phyloP scores from a whole-genome alignment of 2,888 invertebrate species.

The Heliconius sara region DNA sequence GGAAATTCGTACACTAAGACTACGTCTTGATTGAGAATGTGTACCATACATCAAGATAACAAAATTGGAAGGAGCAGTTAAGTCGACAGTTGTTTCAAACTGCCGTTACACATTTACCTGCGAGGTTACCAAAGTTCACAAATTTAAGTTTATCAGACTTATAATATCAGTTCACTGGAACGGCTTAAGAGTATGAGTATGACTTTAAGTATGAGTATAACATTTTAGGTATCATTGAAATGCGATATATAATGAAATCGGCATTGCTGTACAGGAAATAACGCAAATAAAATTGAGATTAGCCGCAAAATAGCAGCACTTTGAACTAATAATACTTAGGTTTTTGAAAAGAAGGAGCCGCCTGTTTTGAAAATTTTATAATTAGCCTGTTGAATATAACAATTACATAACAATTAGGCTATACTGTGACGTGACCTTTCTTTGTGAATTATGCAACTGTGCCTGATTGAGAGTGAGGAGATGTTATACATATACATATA shows the following conservation, averaged over 20 bases:
- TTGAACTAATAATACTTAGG: too few species aligned
- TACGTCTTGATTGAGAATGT: not conserved
- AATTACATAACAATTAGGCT: too few species aligned
- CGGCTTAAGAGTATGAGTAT: constrained; percentile 34
- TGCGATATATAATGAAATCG: not conserved
- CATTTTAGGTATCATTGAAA: constrained; percentile 13
- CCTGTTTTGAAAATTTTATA: too few species aligned
- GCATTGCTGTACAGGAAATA: not conserved
- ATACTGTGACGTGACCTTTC: too few species aligned
- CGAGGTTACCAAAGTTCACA: constrained; percentile 41
- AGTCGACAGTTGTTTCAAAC: constrained; percentile 38
- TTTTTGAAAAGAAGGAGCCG: too few species aligned
- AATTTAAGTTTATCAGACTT: constrained; percentile 42
- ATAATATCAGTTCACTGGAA: constrained; percentile 35
- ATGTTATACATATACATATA: too few species aligned
- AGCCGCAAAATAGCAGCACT: too few species aligned
- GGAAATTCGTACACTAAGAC: too few species aligned
- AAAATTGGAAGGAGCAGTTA: constrained; percentile 27
- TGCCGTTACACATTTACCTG: constrained; percentile 42
- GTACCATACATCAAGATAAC: constrained; percentile 3
- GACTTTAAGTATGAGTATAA: constrained; percentile 30
- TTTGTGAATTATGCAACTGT: too few species aligned
- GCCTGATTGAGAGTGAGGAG: too few species aligned
- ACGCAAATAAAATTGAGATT: not conserved
- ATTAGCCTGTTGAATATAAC: too few species aligned